Base-by-base conservation (phyloP, 1,140 invertebrate species). In the Frieseomelitta varia region DNA sequence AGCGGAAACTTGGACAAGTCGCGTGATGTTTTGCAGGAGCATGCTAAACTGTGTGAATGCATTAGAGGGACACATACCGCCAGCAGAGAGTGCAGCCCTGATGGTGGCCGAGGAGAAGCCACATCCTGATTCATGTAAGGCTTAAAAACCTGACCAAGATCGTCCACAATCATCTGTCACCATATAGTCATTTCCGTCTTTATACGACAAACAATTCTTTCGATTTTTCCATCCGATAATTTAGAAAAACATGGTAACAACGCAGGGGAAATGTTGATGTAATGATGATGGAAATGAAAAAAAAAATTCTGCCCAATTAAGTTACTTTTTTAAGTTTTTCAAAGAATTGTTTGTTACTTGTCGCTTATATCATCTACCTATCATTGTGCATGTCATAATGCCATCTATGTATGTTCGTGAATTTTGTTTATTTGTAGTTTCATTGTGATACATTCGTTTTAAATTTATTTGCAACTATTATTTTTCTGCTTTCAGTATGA, bases 21-120 rank as follows among this genome's bases (percentile, higher is more conserved):
- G 95, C 95, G 95, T 95, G 94, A 93, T 96, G 95, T 96, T 97
- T 96, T 95, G 75, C 96, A 97, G 97, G 96, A 97, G 97, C 96
- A 97, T 97, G 97, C 96, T 97, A 96, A 97, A 97, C 96, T 97
- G 97, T 95, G 97, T 97, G 94, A 97, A 97, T 95, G 96, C 97
- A 85, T 96, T 97, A 95, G 97, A 97, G 94, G 96, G 97, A 94
- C 97, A 97, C 95, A 95, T 97, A 93, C 96, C 96, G 86, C 96
- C 96, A 88, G 96, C 96, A 87, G 97, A 97, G 93, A 97, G 96
- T 91, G 96, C 97, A 91, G 96, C 97, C 91, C 96, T 97, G 94
- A 97, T 97, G 95, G 96, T 97, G 94, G 96, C 96, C 91, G 97
- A 97, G 93, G 97, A 97, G 95, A 97, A 97, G 95, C 96, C 96